Percentiles rank a stretch among this genome's conserved stretches.
These are phyloP conservation scores for Caenorhabditis panamensis DNA, from an alignment of 2,888 invertebrate species.

Conservation along the genomic window DNA sequence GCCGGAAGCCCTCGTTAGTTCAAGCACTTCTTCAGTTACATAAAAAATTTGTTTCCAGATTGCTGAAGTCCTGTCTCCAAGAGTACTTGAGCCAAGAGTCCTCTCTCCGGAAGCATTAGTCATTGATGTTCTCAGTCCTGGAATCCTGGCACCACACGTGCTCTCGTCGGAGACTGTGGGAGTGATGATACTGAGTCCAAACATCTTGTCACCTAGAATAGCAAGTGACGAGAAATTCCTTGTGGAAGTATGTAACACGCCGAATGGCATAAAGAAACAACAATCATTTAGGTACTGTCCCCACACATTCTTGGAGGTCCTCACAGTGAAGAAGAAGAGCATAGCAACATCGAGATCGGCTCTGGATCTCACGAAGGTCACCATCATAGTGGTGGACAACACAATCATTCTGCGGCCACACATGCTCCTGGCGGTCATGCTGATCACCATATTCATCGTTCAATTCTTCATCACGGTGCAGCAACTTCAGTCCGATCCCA, in stretches of 20 bases:
- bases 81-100: conserved; percentile 73
- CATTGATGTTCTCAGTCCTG: conserved; percentile 76
- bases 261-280: background rate
- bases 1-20: conserved; percentile 74
- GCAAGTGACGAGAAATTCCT: conserved; percentile 72
- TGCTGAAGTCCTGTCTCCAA: conserved; percentile 71
- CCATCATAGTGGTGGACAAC: conserved; percentile 5
- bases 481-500: conserved; percentile 36
- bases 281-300: conserved; percentile 64
- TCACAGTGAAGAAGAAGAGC: conserved; percentile 72
- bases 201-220: conserved; percentile 75
- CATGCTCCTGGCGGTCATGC: conserved; percentile 1
- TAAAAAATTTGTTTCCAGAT: conserved; percentile 26
- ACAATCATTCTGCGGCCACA: background rate
- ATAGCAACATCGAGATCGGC: conserved; percentile 67
- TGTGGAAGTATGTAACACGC: conserved; percentile 71
- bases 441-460: conserved; percentile 34
- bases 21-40: background rate
- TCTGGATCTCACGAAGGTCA: conserved; percentile 53
- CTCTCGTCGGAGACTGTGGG: conserved; percentile 72
- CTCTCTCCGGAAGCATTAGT: conserved; percentile 76
- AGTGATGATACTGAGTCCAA: conserved; percentile 75
- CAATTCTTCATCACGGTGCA: conserved; percentile 45
- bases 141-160: conserved; percentile 72
- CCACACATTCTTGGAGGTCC: conserved; percentile 74